Base-by-base conservation (phyloP, 2,888 invertebrate genomes). In the Drosophila mimetica region DNA sequence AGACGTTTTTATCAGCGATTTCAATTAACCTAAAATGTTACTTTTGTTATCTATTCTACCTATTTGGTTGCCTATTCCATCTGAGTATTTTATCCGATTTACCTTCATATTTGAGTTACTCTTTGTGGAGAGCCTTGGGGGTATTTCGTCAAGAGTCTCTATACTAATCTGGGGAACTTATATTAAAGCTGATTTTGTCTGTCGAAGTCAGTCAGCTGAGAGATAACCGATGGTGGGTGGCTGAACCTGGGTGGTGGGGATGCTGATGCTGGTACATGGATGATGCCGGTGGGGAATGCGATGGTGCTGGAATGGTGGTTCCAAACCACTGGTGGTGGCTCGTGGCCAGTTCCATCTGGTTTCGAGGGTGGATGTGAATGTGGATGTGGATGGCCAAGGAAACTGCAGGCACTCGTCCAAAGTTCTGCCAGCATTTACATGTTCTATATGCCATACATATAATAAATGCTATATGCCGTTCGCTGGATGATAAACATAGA, bases 371-470 rank as follows among this genome's bases (percentile, higher is more conserved):
- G 61, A 39, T 57, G 58, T 64, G 64, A 64, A 39, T 57, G 58
- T 36, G 46, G 18, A 64, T 46, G 65, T 64, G 46, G 61, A 39
- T 57, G 58, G 58, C 22, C 41, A 47, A 46, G 16, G 22, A 42
- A 67, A 67, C 42, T 64, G 53, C 42, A 67, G 32, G 39, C 39
- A 32, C 30, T 32, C 22, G 53, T 30, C 53, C 30, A 52, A 66
- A 64, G 54, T 67, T 67, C 52, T 34, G 63, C 13, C 41, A 42
- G 63, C 63, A 63, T 63, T 63, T 65, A 65, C 63, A 63, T 63
- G 36, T 47, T 39, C 30, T 39, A 30, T 30, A 55, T 55, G 57
- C 57, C 57, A 30, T 11, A 41, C 39, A 57, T 41, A 16, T 25
- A 32, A 20, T 41, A 41, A 25, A 37, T 41, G 18, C 39, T 50